These are phyloP conservation scores for Oopsacas minuta DNA, from an alignment of 37 sponge, comb jelly and placozoan species.

Conservation along the genomic window DNA sequence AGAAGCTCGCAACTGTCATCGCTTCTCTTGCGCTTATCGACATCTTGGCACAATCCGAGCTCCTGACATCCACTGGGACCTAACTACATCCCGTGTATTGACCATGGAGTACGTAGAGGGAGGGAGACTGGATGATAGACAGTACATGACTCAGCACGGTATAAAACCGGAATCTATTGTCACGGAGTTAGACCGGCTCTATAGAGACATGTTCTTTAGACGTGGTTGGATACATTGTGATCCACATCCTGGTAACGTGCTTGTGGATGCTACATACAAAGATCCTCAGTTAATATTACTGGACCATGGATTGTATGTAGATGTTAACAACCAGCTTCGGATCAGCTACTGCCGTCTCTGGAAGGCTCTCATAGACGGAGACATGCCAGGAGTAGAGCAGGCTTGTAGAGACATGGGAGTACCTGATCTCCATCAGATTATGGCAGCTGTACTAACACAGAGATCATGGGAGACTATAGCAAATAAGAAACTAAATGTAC, in stretches of 20 bases:
- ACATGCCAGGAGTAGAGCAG: constrained; percentile 38
- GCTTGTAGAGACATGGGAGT: constrained; percentile 54
- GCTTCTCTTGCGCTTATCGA: constrained; percentile 44
- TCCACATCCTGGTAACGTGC: constrained; percentile 91
- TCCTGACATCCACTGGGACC: constrained; percentile 64
- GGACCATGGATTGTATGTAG: constrained; percentile 67
- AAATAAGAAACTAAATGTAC: constrained; percentile 26
- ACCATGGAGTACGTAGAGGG: constrained; percentile 83
- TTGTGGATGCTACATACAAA: constrained; percentile 30
- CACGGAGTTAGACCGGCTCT: constrained; percentile 51
- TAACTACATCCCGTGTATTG: constrained; percentile 61
- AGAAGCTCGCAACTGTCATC: constrained; percentile 75
- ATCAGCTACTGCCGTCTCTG: constrained; percentile 80
- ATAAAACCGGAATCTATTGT: not conserved
- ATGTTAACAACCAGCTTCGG: constrained; percentile 59
- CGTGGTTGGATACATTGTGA: constrained; percentile 88
- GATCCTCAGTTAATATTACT: constrained; percentile 60
- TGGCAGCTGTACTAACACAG: constrained; percentile 77
- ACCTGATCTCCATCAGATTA: constrained; percentile 58
- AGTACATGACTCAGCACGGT: constrained; percentile 40
- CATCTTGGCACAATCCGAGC: constrained; percentile 36
- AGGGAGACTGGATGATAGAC: constrained; percentile 53
- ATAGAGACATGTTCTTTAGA: constrained; percentile 84
- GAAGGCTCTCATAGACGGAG: constrained; percentile 58
- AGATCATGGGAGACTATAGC: constrained; percentile 70